Evolutionary conservation across 23 tunicate species (phyloP).

Genomic region (Ciona savignyi): DNA sequence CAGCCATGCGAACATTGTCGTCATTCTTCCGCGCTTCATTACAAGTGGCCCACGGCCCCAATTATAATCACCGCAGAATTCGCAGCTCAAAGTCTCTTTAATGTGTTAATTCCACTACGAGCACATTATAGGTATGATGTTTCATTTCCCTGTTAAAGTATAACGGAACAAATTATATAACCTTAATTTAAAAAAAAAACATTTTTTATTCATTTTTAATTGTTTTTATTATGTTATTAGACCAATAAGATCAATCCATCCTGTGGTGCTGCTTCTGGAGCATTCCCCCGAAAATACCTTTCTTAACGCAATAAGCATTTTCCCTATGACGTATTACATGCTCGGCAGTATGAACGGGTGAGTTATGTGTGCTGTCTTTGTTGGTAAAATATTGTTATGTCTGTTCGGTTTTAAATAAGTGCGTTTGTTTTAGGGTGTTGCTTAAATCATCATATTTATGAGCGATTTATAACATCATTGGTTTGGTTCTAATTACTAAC

Average conservation of each 20-base stretch:
- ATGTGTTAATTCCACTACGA: conserved; percentile 88
- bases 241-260: conserved; percentile 46
- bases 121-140: conserved; percentile 85
- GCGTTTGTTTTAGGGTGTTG: no score
- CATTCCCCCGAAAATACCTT: conserved; percentile 81
- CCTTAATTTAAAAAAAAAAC: no score
- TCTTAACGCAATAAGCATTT: conserved; percentile 82
- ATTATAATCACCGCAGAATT: conserved; percentile 91
- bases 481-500: no score
- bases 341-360: conserved; percentile 38
- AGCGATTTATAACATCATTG: no score
- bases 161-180: no score
- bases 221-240: no score
- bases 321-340: conserved; percentile 96
- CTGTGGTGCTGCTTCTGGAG: conserved; percentile 83
- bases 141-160: no score
- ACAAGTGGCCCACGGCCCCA: conserved; percentile 78
- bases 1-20: conserved; percentile 63
- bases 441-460: no score
- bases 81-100: conserved; percentile 79
- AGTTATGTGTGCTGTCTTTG: background rate
- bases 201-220: no score
- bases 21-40: conserved; percentile 39
- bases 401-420: no score
- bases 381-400: no score